Evolutionary conservation across 2,888 invertebrate genomes (phyloP).

Genomic region (Bimastos eiseni): DNA sequence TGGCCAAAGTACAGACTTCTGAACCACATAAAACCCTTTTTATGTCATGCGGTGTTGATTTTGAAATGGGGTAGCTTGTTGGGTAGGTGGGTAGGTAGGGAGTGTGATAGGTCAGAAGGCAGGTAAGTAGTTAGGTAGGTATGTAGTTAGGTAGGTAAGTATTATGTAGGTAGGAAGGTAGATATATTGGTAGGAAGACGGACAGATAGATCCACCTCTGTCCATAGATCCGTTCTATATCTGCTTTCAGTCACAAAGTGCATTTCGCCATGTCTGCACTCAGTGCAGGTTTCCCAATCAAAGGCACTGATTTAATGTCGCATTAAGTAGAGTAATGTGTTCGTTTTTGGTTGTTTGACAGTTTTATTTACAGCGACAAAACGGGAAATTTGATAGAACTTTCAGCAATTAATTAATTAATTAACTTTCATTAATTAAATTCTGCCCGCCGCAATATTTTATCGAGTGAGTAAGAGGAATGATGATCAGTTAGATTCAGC

Average conservation of each 20-base stretch:
- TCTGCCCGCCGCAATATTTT: no score
- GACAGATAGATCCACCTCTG: background rate
- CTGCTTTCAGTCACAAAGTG: background rate
- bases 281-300: background rate
- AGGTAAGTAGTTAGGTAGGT: no score
- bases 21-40: no score
- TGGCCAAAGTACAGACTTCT: no score
- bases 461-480: background rate
- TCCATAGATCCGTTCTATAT: background rate
- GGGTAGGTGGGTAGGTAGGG: no score
- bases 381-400: background rate
- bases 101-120: no score
- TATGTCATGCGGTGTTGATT: no score
- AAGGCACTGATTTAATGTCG: background rate
- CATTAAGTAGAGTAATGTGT: background rate
- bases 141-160: no score
- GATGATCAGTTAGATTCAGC: background rate
- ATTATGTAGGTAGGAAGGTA: no score
- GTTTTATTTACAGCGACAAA: background rate
- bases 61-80: no score
- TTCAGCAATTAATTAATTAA: background rate
- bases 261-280: background rate
- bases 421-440: background rate
- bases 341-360: background rate
- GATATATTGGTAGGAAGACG: background rate